Conservation (phyloP, 2,888 invertebrate species). For the Trichogramma evanescens region DNA sequence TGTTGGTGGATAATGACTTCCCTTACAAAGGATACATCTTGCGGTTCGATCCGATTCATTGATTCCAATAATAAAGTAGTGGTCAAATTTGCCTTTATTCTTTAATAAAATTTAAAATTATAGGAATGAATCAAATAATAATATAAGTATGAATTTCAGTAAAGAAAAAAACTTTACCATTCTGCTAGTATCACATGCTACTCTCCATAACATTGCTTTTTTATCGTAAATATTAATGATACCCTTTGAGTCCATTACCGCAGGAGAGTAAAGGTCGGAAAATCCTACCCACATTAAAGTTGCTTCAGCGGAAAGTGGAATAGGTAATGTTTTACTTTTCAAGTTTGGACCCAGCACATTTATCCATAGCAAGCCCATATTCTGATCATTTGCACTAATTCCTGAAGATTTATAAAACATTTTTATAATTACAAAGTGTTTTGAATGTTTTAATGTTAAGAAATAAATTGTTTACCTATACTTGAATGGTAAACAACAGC, state of each 20-base stretch:
- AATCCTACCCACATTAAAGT: constrained; percentile 72
- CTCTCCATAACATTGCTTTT: constrained; percentile 70
- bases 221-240: constrained; percentile 64
- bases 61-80: constrained; percentile 70
- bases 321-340: constrained; percentile 50
- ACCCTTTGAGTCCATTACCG: constrained; percentile 70
- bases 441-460: background rate
- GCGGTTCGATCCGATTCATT: constrained; percentile 72
- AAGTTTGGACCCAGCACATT: constrained; percentile 47
- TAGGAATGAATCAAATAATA: background rate
- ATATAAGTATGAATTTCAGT: background rate
- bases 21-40: constrained; percentile 80
- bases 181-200: constrained; percentile 66
- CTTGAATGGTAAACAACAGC: constrained; percentile 63
- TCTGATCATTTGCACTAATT: constrained; percentile 50
- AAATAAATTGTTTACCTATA: constrained; percentile 39
- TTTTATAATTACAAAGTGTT: background rate
- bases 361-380: constrained; percentile 52
- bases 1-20: constrained; percentile 79
- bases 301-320: constrained; percentile 63
- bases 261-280: constrained; percentile 74
- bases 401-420: constrained; percentile 30
- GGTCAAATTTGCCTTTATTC: constrained; percentile 63
- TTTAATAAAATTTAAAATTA: constrained; percentile 32
- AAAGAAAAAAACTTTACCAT: constrained; percentile 54